phyloP scores from a whole-genome alignment of 2,113 vertebrate species.

The Dendrocopos noguchii region DNA sequence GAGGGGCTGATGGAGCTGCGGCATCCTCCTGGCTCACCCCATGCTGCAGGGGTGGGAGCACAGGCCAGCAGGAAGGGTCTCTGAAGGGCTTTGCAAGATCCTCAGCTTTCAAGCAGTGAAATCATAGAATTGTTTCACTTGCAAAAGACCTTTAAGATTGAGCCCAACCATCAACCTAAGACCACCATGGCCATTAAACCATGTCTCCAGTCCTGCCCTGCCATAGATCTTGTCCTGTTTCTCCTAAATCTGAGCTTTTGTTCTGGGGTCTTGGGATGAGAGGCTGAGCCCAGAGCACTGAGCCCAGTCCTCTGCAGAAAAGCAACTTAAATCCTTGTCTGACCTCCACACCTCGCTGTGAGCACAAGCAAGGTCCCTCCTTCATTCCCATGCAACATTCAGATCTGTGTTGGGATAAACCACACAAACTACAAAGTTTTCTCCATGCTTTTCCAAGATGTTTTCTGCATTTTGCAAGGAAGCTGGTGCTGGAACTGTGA shows the following conservation, averaged over 20 bases:
- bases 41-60: rapidly evolving
- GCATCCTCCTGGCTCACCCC: background rate
- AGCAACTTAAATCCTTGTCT: rapidly evolving
- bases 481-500: background rate
- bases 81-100: background rate
- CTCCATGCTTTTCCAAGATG: background rate
- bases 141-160: no score
- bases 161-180: no score
- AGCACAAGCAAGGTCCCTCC: background rate
- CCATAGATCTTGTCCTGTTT: rapidly evolving
- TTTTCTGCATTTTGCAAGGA: background rate
- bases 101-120: rapidly evolving
- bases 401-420: rapidly evolving
- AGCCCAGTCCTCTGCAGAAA: background rate
- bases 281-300: background rate
- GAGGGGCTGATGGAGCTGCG: background rate
- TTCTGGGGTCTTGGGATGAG: background rate
- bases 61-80: background rate
- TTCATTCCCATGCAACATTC: rapidly evolving
- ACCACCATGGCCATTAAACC: no score
- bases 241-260: background rate
- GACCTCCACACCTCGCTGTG: background rate
- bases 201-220: background rate
- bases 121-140: no score
- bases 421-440: background rate